Evolutionary conservation across 2,797 vertebrate species (phyloP).

Genomic region (Enteromius afrohamiltoni): DNA sequence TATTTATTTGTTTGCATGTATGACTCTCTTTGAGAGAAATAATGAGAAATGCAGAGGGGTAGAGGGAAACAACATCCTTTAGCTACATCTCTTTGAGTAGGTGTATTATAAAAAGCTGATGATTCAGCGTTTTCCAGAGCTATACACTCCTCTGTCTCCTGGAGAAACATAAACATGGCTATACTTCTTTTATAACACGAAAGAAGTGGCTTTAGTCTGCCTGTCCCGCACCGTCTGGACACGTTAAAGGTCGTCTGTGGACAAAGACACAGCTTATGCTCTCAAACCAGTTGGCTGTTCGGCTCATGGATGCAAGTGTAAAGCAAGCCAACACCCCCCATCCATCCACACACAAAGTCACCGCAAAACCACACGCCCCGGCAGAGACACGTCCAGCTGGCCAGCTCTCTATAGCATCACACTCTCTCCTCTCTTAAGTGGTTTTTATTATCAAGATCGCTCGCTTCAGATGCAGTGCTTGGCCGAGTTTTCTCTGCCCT

Average conservation of each 20-base stretch:
- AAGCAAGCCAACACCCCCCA: constrained; percentile 34
- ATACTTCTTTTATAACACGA: constrained; percentile 1
- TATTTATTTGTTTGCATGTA: neutral
- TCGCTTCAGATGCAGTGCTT: constrained; percentile 30
- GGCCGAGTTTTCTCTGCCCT: constrained; percentile 9
- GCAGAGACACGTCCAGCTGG: constrained; percentile 35
- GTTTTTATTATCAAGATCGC: constrained; percentile 27
- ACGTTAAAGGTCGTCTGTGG: constrained; percentile 40
- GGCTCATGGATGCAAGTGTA: constrained; percentile 4
- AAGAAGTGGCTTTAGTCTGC: constrained; percentile 5
- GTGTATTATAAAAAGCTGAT: neutral
- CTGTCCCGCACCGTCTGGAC: constrained; percentile 18
- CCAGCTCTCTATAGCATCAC: constrained; percentile 28
- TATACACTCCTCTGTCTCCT: neutral
- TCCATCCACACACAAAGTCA: constrained; percentile 15
- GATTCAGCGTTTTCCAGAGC: constrained; percentile 15
- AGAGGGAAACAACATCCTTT: neutral
- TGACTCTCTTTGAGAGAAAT: neutral
- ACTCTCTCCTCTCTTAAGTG: constrained; percentile 17
- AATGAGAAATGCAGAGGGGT: neutral
- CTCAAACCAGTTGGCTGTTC: constrained; percentile 19
- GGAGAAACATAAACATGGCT: constrained; percentile 19
- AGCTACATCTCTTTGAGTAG: neutral
- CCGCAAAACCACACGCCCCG: constrained; percentile 26
- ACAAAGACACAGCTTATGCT: constrained; percentile 27